Evolutionary conservation across 2,888 invertebrate genomes (phyloP).

Genomic region (Ypsolopha sequella): DNA sequence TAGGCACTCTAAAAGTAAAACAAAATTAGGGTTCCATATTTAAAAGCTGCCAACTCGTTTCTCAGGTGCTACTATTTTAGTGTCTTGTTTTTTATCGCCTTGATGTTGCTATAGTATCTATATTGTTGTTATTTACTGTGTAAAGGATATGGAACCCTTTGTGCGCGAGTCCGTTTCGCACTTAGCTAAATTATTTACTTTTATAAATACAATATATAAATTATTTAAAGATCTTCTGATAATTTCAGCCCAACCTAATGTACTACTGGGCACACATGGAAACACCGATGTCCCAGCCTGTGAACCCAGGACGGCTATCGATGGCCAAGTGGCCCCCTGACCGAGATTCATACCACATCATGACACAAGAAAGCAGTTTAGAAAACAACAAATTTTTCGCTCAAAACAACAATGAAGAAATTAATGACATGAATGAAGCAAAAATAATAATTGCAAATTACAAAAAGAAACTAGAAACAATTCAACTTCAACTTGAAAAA

Average conservation of each 20-base stretch:
- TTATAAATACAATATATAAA: neutral
- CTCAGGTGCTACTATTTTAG: too few species aligned
- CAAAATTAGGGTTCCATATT: too few species aligned
- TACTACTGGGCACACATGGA: slow-evolving; percentile 93
- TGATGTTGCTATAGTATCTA: too few species aligned
- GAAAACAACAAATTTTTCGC: slow-evolving; percentile 33
- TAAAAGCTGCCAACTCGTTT: too few species aligned
- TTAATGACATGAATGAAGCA: slow-evolving; percentile 48
- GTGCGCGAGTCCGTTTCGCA: too few species aligned
- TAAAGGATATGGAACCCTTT: too few species aligned
- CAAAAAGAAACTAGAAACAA: slow-evolving; percentile 42
- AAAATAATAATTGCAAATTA: slow-evolving; percentile 45
- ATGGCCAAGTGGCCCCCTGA: slow-evolving; percentile 81
- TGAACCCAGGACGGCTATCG: slow-evolving; percentile 81
- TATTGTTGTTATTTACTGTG: too few species aligned
- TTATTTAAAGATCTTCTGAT: neutral
- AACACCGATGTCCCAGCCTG: slow-evolving; percentile 73
- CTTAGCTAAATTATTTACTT: too few species aligned
- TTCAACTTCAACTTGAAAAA: slow-evolving; percentile 52
- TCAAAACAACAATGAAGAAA: slow-evolving; percentile 51
- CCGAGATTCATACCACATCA: slow-evolving; percentile 26
- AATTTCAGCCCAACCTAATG: slow-evolving; percentile 86
- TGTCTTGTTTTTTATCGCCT: too few species aligned
- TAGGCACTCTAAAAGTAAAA: too few species aligned
- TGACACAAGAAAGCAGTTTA: slow-evolving; percentile 28